A percentile compares a stretch with the other conserved stretches of the same genome.
These are phyloP conservation scores for Lethenteron reissneri DNA, from an alignment of 2,113 vertebrate genomes.

Conservation along the genomic window DNA sequence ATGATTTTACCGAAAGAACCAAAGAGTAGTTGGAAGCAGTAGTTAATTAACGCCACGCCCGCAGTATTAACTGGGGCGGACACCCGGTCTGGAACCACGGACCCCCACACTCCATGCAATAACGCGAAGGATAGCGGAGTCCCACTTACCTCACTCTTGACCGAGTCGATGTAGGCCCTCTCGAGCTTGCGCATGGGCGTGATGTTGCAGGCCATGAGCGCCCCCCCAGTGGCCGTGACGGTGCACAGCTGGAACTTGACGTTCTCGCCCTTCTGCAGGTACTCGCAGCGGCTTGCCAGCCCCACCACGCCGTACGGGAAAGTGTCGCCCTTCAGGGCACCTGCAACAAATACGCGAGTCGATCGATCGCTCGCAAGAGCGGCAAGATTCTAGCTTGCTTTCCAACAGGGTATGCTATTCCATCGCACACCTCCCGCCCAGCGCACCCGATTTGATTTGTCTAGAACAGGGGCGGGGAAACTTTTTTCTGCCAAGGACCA, in stretches of 20 bases:
- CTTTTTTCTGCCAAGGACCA: too few species aligned
- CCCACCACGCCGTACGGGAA: conserved; percentile 90
- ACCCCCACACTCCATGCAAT: neutral
- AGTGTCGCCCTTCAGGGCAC: conserved; percentile 44
- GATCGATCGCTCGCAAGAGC: too few species aligned
- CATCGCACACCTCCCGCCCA: too few species aligned
- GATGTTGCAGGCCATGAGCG: conserved; percentile 80
- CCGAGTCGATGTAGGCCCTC: conserved; percentile 67
- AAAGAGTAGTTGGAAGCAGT: too few species aligned
- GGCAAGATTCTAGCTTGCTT: too few species aligned
- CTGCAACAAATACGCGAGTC: conserved; percentile 18
- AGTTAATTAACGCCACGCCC: too few species aligned
- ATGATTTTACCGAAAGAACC: too few species aligned
- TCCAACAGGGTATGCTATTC: too few species aligned
- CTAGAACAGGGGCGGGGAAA: too few species aligned
- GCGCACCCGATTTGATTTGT: too few species aligned
- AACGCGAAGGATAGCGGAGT: neutral
- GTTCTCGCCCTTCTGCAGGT: conserved; percentile 77
- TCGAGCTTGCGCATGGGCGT: conserved; percentile 44
- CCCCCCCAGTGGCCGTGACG: conserved; percentile 57
- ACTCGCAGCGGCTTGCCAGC: conserved; percentile 71
- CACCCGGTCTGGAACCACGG: too few species aligned
- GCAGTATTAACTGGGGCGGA: too few species aligned
- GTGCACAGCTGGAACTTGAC: conserved; percentile 87
- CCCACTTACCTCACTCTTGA: conserved; percentile 69